Conservation (phyloP, 1,140 invertebrate species). For the Diploscapter pachys region DNA sequence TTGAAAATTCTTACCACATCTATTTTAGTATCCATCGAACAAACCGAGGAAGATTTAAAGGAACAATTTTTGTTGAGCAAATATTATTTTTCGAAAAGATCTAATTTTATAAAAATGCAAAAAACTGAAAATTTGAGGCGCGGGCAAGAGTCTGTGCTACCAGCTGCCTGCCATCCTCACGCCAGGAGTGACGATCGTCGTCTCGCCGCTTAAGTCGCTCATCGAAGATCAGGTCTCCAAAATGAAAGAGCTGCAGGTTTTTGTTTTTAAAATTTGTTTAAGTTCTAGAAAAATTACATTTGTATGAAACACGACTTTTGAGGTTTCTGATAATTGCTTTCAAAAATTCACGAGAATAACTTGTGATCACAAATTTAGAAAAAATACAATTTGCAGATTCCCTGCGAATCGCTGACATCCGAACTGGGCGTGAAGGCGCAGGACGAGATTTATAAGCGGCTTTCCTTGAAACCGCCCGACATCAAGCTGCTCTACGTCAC, state of each 20-base stretch:
- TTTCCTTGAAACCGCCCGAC: slow-evolving; percentile 37
- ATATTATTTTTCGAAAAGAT: not conserved
- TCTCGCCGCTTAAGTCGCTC: slow-evolving; percentile 84
- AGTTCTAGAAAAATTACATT: not conserved
- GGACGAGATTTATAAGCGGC: not conserved
- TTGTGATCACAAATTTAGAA: not conserved
- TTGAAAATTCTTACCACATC: too few relatives aligned
- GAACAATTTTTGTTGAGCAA: not conserved
- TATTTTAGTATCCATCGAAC: too few relatives aligned
- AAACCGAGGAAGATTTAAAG: too few relatives aligned
- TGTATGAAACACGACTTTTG: not conserved
- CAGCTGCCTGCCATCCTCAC: slow-evolving; percentile 75
- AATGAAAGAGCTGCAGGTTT: slow-evolving; percentile 59
- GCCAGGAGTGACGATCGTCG: slow-evolving; percentile 71
- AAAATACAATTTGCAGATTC: slow-evolving; percentile 52
- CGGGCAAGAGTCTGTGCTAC: slow-evolving; percentile 88
- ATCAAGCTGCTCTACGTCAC: slow-evolving; percentile 87
- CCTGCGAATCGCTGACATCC: slow-evolving; percentile 4
- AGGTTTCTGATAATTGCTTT: not conserved
- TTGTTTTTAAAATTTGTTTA: not conserved
- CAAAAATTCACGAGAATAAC: slow-evolving; percentile 70
- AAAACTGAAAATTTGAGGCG: slow-evolving; percentile 67
- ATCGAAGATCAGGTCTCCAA: slow-evolving; percentile 86
- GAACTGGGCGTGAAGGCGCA: not conserved
- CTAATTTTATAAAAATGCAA: slow-evolving; percentile 1